Conservation (phyloP, 2,888 invertebrate genomes). For the Drosophila histrio region DNA sequence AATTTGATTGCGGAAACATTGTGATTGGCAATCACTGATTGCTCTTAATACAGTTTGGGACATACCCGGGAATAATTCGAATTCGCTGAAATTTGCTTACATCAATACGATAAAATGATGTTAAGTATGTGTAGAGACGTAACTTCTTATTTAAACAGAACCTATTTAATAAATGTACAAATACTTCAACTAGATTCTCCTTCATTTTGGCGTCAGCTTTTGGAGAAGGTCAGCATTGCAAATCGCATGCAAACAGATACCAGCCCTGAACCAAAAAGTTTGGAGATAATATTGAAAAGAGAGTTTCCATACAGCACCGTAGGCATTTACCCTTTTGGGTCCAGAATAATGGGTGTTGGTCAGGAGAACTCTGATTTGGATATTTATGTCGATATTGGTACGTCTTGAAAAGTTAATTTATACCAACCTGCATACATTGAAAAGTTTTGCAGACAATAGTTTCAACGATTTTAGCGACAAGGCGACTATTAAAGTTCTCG, state of each 20-base stretch:
- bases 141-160: neutral
- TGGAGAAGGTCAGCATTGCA: neutral
- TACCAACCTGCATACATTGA: neutral
- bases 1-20: too few species aligned
- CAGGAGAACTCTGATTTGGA: neutral
- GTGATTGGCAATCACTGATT: too few species aligned
- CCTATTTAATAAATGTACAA: neutral
- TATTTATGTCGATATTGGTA: conserved; percentile 1
- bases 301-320: neutral
- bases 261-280: neutral
- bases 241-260: neutral
- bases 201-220: neutral
- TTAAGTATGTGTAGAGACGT: neutral
- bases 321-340: neutral
- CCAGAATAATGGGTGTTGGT: neutral
- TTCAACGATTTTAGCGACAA: neutral
- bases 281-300: neutral
- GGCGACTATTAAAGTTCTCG: neutral
- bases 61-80: neutral
- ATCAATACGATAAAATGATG: neutral
- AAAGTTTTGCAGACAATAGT: neutral
- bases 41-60: neutral
- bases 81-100: neutral
- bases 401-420: neutral
- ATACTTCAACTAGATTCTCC: neutral